Conservation (phyloP, 2,113 vertebrate genomes). For the Caretta caretta region DNA sequence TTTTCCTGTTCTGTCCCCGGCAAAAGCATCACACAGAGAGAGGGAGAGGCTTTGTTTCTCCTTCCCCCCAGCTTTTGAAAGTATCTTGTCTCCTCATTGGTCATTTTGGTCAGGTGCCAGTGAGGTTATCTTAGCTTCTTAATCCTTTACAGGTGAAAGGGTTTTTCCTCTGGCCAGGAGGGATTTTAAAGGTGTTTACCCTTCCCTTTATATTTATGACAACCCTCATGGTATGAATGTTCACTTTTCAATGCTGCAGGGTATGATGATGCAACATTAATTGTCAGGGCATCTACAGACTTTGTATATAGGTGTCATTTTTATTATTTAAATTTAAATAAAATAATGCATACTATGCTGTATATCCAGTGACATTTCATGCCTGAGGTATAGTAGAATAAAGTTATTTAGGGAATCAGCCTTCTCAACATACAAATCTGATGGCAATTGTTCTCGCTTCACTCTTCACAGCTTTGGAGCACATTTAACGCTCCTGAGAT, state of each 20-base stretch:
- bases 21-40: too few relatives aligned
- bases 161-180: too few relatives aligned
- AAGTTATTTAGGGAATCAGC: not conserved
- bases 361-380: not conserved
- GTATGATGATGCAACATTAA: not conserved
- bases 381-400: not conserved
- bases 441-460: not conserved
- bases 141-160: too few relatives aligned
- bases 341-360: not conserved
- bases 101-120: too few relatives aligned
- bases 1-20: too few relatives aligned
- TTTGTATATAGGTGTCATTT: too few relatives aligned
- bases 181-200: too few relatives aligned
- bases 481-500: constrained; percentile 82
- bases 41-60: too few relatives aligned
- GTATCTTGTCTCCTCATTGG: too few relatives aligned
- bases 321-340: not conserved
- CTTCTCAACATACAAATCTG: not conserved
- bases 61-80: too few relatives aligned
- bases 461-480: constrained; percentile 82
- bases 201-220: too few relatives aligned
- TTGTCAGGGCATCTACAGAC: not conserved
- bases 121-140: too few relatives aligned
- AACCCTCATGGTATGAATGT: not conserved
- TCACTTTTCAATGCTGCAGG: not conserved